These are phyloP conservation scores for Drosophila nigritarsus DNA, from an alignment of 2,888 invertebrate genomes.

Conservation along the genomic window DNA sequence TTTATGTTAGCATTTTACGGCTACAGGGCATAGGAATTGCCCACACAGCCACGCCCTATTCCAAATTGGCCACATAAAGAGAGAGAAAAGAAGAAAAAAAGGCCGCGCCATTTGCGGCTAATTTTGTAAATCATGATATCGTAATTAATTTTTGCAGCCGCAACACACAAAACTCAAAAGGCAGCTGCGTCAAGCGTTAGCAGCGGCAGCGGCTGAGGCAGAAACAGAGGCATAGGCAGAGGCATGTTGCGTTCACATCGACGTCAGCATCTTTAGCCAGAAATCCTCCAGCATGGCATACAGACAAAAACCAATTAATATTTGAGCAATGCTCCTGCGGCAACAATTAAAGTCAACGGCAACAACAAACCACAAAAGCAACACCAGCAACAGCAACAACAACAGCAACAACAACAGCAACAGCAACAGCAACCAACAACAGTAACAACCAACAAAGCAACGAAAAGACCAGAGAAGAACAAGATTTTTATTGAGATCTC, in stretches of 20 bases:
- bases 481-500: conserved; percentile 83
- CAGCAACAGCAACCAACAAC: not conserved
- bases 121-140: conserved; percentile 79
- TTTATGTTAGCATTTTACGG: not conserved
- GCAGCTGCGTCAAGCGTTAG: conserved; percentile 36
- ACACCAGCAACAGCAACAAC: conserved; percentile 27
- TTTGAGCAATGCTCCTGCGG: conserved; percentile 83
- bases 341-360: conserved; percentile 82
- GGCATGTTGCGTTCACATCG: not conserved
- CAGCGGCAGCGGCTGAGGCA: conserved; percentile 9
- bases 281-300: conserved; percentile 60
- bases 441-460: conserved; percentile 4
- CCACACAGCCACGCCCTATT: conserved; percentile 37
- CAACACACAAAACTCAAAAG: conserved; percentile 49
- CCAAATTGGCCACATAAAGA: conserved; percentile 15
- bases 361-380: conserved; percentile 48
- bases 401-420: not conserved
- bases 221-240: not conserved
- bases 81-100: conserved; percentile 33
- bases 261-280: conserved; percentile 61
- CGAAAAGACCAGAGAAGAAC: conserved; percentile 29
- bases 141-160: conserved; percentile 79
- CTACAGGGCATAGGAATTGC: not conserved
- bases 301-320: conserved; percentile 82
- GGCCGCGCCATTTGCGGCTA: conserved; percentile 78